phyloP scores from a whole-genome alignment of 1,140 invertebrate species.

The Aplysia californica region DNA sequence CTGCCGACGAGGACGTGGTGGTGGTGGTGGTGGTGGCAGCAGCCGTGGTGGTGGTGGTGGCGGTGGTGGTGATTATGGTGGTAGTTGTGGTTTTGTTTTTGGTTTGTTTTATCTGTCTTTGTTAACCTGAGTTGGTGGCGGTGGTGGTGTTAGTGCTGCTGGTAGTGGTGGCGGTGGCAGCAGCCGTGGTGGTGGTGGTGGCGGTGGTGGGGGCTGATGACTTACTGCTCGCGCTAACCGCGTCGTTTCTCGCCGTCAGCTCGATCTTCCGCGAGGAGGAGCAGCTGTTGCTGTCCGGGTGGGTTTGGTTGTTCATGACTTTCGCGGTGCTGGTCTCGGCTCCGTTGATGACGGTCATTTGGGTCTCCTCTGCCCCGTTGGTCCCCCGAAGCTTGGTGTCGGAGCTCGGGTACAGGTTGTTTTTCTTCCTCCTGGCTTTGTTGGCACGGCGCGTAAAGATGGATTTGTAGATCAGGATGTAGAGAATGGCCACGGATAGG shows the following conservation, averaged over 20 bases:
- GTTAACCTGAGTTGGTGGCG: background rate
- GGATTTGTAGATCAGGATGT: conserved; percentile 40
- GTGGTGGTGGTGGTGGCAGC: background rate
- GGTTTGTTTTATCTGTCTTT: too few relatives aligned
- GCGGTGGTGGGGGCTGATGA: background rate
- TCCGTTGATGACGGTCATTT: conserved; percentile 25
- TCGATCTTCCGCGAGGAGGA: background rate
- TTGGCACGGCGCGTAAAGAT: conserved; percentile 33
- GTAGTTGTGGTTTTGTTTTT: too few relatives aligned
- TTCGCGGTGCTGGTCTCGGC: background rate
- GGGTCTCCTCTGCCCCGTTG: conserved; percentile 20
- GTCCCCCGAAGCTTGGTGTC: conserved; percentile 7
- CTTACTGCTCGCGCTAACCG: background rate
- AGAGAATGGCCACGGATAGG: conserved; percentile 33
- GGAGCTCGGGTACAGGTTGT: conserved; percentile 29
- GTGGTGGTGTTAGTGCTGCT: background rate
- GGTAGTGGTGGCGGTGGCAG: background rate
- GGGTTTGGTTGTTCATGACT: background rate
- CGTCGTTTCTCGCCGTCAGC: conserved; percentile 5
- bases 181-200: background rate
- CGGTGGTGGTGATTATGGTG: background rate
- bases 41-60: background rate
- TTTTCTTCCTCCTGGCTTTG: conserved; percentile 36
- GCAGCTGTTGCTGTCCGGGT: background rate
- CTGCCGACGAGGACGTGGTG: background rate